Percentiles rank a stretch among this genome's conserved stretches.
Conservation (phyloP, 2,797 vertebrate species). For the Enteromius thamalakanensis region DNA sequence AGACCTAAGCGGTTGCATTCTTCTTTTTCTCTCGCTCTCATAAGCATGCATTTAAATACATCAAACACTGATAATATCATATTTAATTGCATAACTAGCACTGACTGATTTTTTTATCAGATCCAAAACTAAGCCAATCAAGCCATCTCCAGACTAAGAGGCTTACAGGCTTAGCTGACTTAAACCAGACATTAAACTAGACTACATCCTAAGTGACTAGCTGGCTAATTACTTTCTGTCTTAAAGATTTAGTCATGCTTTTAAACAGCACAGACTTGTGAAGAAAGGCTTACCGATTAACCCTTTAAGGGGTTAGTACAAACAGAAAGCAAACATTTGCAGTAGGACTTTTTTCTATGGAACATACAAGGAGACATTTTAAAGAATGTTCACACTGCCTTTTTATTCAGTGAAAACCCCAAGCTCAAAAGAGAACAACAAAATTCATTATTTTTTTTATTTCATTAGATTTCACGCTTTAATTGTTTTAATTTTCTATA, state of each 20-base stretch:
- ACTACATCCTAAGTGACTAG: constrained; percentile 64
- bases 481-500: neutral
- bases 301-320: neutral
- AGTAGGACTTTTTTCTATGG: neutral
- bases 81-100: constrained; percentile 15
- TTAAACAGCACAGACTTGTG: constrained; percentile 1
- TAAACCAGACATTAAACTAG: constrained; percentile 55
- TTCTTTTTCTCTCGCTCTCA: constrained; percentile 1
- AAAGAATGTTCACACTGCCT: neutral
- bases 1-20: neutral
- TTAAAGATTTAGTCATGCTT: constrained; percentile 35
- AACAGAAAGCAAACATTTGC: constrained; percentile 4
- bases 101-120: constrained; percentile 54
- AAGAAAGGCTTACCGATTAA: constrained; percentile 23
- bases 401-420: neutral
- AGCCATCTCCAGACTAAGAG: constrained; percentile 68
- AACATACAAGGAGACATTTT: neutral
- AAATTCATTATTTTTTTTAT: no score
- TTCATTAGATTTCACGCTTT: neutral
- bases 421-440: neutral
- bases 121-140: constrained; percentile 32
- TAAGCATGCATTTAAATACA: constrained; percentile 21
- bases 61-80: constrained; percentile 6
- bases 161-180: constrained; percentile 67
- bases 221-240: constrained; percentile 32